Conservation (phyloP, 2,113 vertebrate species). For the Vidua chalybeata region DNA sequence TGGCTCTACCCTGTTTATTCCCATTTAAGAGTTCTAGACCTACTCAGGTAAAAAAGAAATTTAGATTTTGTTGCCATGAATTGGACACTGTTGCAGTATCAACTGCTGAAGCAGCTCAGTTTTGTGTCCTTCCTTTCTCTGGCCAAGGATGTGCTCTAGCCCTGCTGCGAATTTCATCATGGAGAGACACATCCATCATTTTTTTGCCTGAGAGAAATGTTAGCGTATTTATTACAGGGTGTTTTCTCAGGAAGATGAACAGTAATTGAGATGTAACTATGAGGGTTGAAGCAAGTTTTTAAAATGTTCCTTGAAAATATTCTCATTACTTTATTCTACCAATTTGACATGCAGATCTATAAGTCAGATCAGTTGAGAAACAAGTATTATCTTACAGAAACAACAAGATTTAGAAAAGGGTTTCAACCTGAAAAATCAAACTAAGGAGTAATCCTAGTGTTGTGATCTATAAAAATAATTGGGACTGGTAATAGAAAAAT, state of each 20-base stretch:
- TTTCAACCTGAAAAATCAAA: slow-evolving; percentile 31
- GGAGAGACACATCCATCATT: background rate
- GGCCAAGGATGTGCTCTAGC: background rate
- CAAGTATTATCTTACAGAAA: background rate
- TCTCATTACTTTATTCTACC: background rate
- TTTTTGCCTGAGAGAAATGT: background rate
- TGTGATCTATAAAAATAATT: background rate
- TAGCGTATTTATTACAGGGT: background rate
- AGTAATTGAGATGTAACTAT: background rate
- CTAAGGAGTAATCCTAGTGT: background rate
- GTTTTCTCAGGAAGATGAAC: background rate
- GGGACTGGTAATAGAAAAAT: background rate
- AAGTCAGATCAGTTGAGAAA: background rate
- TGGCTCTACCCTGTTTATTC: background rate
- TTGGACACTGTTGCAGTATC: background rate
- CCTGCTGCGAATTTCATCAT: background rate
- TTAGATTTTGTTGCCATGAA: background rate
- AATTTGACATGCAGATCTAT: background rate
- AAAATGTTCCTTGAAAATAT: background rate
- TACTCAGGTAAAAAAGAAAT: background rate
- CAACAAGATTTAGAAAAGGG: background rate
- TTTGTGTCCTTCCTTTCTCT: background rate
- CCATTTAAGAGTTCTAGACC: background rate
- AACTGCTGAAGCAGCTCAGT: background rate
- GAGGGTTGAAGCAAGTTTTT: background rate